A percentile compares a stretch with the other conserved stretches of the same genome.
phyloP scores from a whole-genome alignment of 2,888 invertebrate genomes.

The Perizoma flavofasciatum region DNA sequence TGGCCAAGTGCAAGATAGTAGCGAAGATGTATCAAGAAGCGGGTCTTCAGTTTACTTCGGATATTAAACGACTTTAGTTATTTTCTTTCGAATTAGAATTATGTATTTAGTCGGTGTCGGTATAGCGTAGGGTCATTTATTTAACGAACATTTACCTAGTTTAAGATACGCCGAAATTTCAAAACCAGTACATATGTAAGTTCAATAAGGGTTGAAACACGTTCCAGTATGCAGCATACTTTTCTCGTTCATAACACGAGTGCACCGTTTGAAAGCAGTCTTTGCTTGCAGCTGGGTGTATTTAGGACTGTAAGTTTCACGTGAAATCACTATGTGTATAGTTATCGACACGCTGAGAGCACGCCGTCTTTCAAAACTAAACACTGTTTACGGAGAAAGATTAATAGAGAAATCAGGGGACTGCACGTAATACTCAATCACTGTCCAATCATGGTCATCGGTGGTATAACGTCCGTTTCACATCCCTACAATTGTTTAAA shows the following conservation, averaged over 20 bases:
- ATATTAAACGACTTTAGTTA: not conserved
- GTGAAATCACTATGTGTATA: not conserved
- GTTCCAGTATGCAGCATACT: conserved; percentile 1
- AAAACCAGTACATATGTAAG: not conserved
- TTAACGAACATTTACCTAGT: conserved; percentile 7
- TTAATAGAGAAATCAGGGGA: too few relatives aligned
- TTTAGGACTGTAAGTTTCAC: conserved; percentile 29
- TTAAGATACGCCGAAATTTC: conserved; percentile 2
- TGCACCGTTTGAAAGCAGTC: too few relatives aligned
- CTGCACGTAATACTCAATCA: too few relatives aligned
- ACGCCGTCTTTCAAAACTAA: conserved; percentile 11
- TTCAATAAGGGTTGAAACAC: conserved; percentile 16
- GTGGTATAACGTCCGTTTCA: too few relatives aligned
- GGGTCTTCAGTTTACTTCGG: conserved; percentile 7
- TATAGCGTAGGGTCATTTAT: conserved; percentile 9
- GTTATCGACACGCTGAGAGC: conserved; percentile 7
- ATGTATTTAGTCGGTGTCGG: conserved; percentile 23
- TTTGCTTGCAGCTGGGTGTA: conserved; percentile 26
- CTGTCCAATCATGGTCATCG: too few relatives aligned
- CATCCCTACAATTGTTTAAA: too few relatives aligned
- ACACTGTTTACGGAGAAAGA: too few relatives aligned
- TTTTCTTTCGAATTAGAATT: not conserved
- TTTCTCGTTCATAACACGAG: too few relatives aligned
- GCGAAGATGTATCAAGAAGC: too few relatives aligned
- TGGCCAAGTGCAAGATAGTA: too few relatives aligned